Conservation (phyloP, 2,888 invertebrate genomes). For the Brachyopa scutellaris region DNA sequence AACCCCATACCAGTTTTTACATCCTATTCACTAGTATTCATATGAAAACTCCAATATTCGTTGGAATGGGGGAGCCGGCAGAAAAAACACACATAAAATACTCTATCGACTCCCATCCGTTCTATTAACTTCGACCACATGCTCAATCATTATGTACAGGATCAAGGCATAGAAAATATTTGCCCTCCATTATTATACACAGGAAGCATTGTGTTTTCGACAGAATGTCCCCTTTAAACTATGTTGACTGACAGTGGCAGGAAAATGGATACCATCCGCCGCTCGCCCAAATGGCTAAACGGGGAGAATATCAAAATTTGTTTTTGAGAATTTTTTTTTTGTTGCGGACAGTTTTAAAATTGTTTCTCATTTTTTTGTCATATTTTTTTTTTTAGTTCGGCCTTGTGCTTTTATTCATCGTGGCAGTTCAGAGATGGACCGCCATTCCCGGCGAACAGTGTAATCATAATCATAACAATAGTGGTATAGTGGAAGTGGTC, state of each 20-base stretch:
- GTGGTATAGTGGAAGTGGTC: conserved; percentile 43
- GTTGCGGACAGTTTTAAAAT: conserved; percentile 37
- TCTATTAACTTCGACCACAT: no score
- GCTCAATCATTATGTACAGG: conserved; percentile 53
- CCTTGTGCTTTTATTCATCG: conserved; percentile 29
- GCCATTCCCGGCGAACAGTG: conserved; percentile 20
- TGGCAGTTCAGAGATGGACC: conserved; percentile 44
- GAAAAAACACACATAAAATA: not conserved
- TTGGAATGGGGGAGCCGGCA: no score
- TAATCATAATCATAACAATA: conserved; percentile 65
- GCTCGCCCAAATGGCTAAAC: conserved; percentile 10
- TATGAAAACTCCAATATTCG: conserved; percentile 3
- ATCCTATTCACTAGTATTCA: conserved; percentile 21
- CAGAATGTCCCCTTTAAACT: conserved; percentile 34
- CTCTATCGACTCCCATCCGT: not conserved
- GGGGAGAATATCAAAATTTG: conserved; percentile 17
- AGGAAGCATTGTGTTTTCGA: conserved; percentile 48
- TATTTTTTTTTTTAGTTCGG: not conserved
- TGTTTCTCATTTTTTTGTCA: conserved; percentile 11
- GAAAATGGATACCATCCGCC: not conserved
- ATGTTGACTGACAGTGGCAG: conserved; percentile 19
- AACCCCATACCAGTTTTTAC: not conserved
- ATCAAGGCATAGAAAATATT: conserved; percentile 46
- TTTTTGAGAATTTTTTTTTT: conserved; percentile 15
- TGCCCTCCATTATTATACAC: conserved; percentile 42